Base-by-base conservation (phyloP, 2,888 invertebrate species). In the Ophioninae sp. region DNA sequence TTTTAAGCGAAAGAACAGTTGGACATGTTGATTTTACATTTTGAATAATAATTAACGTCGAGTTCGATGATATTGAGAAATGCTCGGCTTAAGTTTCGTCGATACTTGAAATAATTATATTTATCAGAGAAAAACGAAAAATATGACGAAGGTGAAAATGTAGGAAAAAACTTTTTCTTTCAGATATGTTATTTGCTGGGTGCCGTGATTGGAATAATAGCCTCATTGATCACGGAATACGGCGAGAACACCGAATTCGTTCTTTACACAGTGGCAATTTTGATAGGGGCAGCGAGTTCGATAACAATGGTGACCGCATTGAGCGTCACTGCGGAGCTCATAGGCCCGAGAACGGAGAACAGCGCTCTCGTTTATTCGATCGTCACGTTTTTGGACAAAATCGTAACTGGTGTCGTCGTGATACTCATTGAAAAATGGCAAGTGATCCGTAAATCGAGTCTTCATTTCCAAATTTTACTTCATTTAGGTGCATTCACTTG, bases 281-380 rank as follows among this genome's bases (percentile, higher is more conserved):
- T 95, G 21, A 93, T 94, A 94, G 96, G 98, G 81, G 95, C 96
- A 59, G 97, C 97, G 41, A 96, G 97, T 90, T 96, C 98, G 0
- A 96, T 97, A 56, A 96, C 98, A 73, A 95, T 98, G 90, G 96
- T 99, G 3, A 97, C 97, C 62, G 97, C 98, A 89, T 94, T 99
- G 67, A 97, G 97, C 85, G 95, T 98, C 84, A 98, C 98, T 0
- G 97, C 98, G 0, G 97, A 98, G 93, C 94, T 98, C 88, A 98
- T 98, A 86, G 98, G 97, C 61, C 94, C 95, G 3, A 96, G 98
- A 93, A 96, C 96, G 0, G 96, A 97, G 89, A 97, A 96, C 89
- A 97, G 98, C 74, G 98, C 98, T 3, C 96, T 97, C 87, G 97
- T 99, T 64, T 99, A 98, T 93, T 98, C 98, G 41, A 95, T 97